Evolutionary conservation across 1,140 invertebrate species (phyloP), one percentile per base, ranked within the genome.

Genomic region (Formica exsecta): DNA sequence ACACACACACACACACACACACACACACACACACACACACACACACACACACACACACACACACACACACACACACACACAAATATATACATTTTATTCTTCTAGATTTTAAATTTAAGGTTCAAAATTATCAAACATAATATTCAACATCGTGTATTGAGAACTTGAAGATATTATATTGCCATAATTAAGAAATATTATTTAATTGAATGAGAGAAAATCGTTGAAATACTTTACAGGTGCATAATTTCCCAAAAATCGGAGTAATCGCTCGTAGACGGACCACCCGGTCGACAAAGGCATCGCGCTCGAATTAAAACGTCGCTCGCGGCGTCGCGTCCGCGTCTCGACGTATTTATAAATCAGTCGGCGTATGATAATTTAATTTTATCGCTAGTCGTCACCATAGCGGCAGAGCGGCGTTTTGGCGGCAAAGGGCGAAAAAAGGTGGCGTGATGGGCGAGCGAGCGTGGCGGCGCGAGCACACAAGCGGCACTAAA

Each of bases 401-500:
- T 83, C 79, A 83, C 79, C 68, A 83, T 83, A 83, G 73, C 68
- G 81, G 48, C 73, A 65, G 62, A 44, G 71, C 73, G 81, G 74
- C 73, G 61, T 77, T 75, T 71, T 68, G 48, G 19, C 75, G 54
- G 66, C 65, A 68, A 70, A 61, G 68, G 79, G 61, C 79, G 83
- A 86, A 80, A 90, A 76, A 85, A 57, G 57, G 74, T 38, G 66
- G 73, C 41, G 25, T 36, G 66, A 66, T 70, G 59, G 54, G 65
- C n/a, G 51, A 54, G 71, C 61, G 32, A 79, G 66, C 75, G 77
- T 74, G 77, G 85, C 87, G 70, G 59, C 85, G 87, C 85, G 80
- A 32, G 87, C 92, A 75, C 73, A 85, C 76, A 86, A 87, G 85
- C 87, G 90, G 83, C 86, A 89, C 86, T 91, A 87, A 92, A 92